Percentiles rank a stretch among this genome's conserved stretches.
Evolutionary conservation across 2,113 vertebrate species (phyloP).

Genomic region (Grantiella picta): DNA sequence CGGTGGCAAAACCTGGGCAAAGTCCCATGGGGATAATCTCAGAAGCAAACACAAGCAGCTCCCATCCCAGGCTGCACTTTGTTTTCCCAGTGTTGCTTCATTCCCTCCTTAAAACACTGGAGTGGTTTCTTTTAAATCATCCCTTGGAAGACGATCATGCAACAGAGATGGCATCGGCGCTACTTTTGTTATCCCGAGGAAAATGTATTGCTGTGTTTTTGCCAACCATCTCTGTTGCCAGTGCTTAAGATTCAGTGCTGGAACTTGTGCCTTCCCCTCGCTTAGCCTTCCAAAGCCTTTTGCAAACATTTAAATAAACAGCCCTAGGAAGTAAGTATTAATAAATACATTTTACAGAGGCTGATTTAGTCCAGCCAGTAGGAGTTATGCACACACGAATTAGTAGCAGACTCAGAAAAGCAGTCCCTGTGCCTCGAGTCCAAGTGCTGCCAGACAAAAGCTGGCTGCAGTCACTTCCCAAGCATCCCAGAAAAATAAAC

Average conservation of each 20-base stretch:
- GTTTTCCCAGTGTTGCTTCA: not conserved
- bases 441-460: conserved; percentile 42
- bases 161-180: not conserved
- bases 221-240: not conserved
- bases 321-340: conserved; percentile 59
- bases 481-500: not conserved
- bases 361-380: conserved; percentile 54
- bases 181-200: conserved; percentile 27
- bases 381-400: conserved; percentile 55
- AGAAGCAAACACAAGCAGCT: not conserved
- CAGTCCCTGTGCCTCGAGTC: not conserved
- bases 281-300: conserved; percentile 59
- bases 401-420: conserved; percentile 53
- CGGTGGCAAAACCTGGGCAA: not conserved
- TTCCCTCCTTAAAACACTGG: not conserved
- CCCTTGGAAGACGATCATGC: not conserved
- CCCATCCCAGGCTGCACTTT: not conserved
- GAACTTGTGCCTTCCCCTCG: conserved; percentile 5
- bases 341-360: conserved; percentile 64
- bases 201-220: conserved; percentile 17
- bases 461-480: not conserved
- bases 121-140: not conserved
- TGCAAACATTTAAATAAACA: conserved; percentile 62
- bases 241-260: conserved; percentile 50
- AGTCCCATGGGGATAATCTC: not conserved